Conservation (phyloP, 2,797 vertebrate species). For the Heliangelus exortis region DNA sequence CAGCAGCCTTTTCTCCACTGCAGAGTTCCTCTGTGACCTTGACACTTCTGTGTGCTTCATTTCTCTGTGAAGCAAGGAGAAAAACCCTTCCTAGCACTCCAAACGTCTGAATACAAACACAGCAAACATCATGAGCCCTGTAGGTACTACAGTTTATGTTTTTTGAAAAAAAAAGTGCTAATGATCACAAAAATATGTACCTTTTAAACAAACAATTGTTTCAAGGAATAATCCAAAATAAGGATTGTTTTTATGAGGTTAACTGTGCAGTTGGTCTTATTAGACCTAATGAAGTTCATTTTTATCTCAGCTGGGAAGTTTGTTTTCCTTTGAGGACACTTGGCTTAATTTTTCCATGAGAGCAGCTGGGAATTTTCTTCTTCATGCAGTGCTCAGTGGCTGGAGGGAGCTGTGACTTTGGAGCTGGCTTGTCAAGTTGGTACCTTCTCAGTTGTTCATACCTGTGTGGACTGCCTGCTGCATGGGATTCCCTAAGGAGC, state of each 20-base stretch:
- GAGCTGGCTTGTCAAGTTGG: not conserved
- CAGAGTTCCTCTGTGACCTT: not conserved
- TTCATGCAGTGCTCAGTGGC: not conserved
- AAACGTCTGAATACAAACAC: not conserved
- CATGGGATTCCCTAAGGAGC: not conserved
- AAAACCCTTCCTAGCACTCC: not conserved
- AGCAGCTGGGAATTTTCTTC: not conserved
- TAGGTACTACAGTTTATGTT: not conserved
- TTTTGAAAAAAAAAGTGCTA: not conserved
- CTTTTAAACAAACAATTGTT: not conserved
- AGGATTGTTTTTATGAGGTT: not conserved
- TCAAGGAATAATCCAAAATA: not conserved
- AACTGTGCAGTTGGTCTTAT: not conserved
- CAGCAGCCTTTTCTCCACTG: not conserved
- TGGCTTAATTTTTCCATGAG: not conserved
- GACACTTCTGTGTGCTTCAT: not conserved
- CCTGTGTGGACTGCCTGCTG: not conserved
- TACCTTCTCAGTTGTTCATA: not conserved
- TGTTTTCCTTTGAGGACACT: not conserved
- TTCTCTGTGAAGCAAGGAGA: not conserved
- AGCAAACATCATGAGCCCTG: no score
- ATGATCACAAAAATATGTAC: not conserved
- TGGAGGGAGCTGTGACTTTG: not conserved
- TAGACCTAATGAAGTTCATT: not conserved
- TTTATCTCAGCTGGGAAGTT: not conserved